Percentiles rank a stretch among this genome's conserved stretches.
These are phyloP conservation scores for Luperina testacea DNA, from an alignment of 2,888 invertebrate genomes.

Conservation along the genomic window DNA sequence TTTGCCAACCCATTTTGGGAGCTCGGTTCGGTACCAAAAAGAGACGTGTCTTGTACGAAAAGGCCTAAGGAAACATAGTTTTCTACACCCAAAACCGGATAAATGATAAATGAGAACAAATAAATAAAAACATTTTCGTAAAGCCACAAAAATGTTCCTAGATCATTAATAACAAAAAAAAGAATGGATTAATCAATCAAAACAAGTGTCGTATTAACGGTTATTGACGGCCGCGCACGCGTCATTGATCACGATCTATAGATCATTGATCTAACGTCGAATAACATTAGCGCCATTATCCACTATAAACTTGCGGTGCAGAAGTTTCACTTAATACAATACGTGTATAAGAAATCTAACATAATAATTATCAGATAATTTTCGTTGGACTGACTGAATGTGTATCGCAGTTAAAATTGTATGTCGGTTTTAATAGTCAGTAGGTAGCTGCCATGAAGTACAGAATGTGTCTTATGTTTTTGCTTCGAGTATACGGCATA, in stretches of 20 bases:
- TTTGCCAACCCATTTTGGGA: not conserved
- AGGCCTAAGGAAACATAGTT: not conserved
- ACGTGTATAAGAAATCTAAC: not conserved
- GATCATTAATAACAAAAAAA: slow-evolving; percentile 44
- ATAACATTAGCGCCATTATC: slow-evolving; percentile 68
- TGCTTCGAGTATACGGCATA: not conserved
- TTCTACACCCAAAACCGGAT: not conserved
- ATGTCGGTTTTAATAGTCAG: not conserved
- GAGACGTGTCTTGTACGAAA: not conserved
- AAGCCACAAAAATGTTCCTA: slow-evolving; percentile 26
- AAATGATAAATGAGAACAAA: not conserved
- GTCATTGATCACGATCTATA: slow-evolving; percentile 76
- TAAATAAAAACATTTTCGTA: slow-evolving; percentile 11
- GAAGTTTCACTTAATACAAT: slow-evolving; percentile 24
- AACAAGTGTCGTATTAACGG: slow-evolving; percentile 72
- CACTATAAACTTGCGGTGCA: slow-evolving; percentile 6
- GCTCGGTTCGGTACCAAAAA: not conserved
- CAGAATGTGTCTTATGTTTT: not conserved
- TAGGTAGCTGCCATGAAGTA: too few relatives aligned
- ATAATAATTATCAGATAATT: not conserved
- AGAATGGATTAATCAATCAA: slow-evolving; percentile 57
- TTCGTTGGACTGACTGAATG: too few relatives aligned
- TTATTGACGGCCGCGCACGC: slow-evolving; percentile 69
- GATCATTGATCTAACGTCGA: slow-evolving; percentile 75
- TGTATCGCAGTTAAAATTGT: not conserved